phyloP scores from a whole-genome alignment of 2,797 vertebrate genomes.

The Eupleurogrammus muticus region DNA sequence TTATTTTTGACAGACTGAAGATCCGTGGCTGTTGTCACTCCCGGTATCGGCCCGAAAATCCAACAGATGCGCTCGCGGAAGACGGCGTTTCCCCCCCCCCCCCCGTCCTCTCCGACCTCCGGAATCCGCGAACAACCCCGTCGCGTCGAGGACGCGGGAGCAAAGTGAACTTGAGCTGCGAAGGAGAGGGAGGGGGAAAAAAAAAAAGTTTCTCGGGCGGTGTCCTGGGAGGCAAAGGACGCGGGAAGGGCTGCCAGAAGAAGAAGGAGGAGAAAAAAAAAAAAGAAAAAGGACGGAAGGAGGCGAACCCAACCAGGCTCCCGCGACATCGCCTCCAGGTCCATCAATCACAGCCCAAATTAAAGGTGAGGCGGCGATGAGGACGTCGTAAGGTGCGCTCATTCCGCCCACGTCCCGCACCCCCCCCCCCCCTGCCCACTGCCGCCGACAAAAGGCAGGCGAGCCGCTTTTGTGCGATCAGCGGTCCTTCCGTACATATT shows the following conservation, averaged over 20 bases:
- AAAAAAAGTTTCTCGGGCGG: slow-evolving; percentile 59
- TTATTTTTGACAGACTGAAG: neutral
- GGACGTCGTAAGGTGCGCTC: slow-evolving; percentile 68
- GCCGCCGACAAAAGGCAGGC: slow-evolving; percentile 79
- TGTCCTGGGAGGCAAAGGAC: slow-evolving; percentile 55
- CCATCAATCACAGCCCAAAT: slow-evolving; percentile 78
- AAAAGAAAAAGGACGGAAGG: slow-evolving; percentile 28
- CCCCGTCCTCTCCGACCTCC: neutral
- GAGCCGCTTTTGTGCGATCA: slow-evolving; percentile 76
- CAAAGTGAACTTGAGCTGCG: slow-evolving; percentile 65
- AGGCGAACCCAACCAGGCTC: slow-evolving; percentile 49
- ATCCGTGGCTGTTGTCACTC: neutral
- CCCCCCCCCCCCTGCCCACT: no score
- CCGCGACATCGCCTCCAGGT: slow-evolving; percentile 72
- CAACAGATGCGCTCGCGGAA: neutral
- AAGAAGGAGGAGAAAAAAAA: no score
- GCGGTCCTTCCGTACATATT: slow-evolving; percentile 79
- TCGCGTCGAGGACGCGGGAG: slow-evolving; percentile 7
- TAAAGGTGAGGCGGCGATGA: slow-evolving; percentile 66
- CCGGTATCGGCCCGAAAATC: neutral
- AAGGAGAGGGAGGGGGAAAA: no score
- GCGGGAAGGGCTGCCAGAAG: slow-evolving; percentile 51
- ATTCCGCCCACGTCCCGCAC: slow-evolving; percentile 79
- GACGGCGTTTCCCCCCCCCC: neutral
- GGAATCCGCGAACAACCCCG: neutral